Conservation (phyloP, 2,797 vertebrate genomes). For the Erethizon dorsatum region DNA sequence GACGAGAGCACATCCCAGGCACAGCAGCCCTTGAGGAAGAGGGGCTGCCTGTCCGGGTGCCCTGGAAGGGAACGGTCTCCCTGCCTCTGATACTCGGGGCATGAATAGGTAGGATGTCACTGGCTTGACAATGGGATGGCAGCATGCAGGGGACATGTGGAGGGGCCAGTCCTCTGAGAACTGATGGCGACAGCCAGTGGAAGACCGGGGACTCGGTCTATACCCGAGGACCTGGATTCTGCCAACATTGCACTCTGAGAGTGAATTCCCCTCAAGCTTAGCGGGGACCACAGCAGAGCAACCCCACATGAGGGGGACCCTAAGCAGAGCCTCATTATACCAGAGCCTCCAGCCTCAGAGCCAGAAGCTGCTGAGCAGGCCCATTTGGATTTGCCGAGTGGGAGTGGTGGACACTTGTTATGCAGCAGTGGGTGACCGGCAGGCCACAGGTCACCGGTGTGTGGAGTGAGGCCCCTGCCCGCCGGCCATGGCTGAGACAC, state of each 20-base stretch:
- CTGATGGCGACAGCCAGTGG: not conserved
- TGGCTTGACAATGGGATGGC: not conserved
- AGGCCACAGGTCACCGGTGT: accelerated
- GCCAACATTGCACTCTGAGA: not conserved
- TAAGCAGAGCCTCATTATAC: accelerated
- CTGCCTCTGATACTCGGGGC: not conserved
- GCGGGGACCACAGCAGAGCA: not conserved
- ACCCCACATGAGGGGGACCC: not conserved
- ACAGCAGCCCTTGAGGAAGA: too few species aligned
- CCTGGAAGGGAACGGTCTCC: accelerated
- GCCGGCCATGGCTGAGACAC: accelerated
- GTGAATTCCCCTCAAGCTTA: not conserved
- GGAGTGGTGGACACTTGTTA: not conserved
- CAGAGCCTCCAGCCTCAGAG: not conserved
- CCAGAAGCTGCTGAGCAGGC: not conserved
- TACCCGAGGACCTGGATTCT: not conserved
- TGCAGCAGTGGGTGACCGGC: not conserved
- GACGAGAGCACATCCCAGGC: accelerated
- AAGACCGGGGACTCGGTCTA: not conserved
- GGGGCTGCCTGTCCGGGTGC: not conserved
- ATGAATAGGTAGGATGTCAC: accelerated
- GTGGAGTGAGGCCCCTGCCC: not conserved
- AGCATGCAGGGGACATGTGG: not conserved
- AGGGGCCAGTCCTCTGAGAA: not conserved
- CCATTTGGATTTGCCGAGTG: not conserved